Conservation (phyloP, 2,888 invertebrate genomes). For the Phlogophora meticulosa region DNA sequence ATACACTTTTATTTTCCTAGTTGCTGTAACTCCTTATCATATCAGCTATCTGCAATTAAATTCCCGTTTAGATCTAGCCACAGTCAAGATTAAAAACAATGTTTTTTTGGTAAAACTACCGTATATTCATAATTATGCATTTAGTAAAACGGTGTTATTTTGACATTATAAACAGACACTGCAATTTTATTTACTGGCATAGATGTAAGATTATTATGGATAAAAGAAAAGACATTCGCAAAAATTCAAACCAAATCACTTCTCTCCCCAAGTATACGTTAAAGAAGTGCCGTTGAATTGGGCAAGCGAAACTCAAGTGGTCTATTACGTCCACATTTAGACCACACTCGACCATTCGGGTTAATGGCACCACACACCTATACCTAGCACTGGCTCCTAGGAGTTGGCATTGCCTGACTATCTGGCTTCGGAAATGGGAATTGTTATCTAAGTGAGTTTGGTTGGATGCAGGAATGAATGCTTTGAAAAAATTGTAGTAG, state of each 20-base stretch:
- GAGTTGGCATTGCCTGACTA: conserved; percentile 40
- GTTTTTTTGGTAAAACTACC: no score
- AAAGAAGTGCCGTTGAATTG: conserved; percentile 87
- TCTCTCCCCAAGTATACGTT: conserved; percentile 70
- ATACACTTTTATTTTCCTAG: no score
- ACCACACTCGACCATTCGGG: conserved; percentile 85
- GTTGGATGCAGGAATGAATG: not conserved
- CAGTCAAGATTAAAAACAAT: no score
- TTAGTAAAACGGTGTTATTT: no score
- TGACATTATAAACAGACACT: no score
- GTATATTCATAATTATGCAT: no score
- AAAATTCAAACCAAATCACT: conserved; percentile 56
- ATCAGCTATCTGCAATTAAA: no score
- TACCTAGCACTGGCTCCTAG: conserved; percentile 53
- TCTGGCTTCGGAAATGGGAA: not conserved
- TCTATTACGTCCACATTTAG: conserved; percentile 86
- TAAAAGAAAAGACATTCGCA: conserved; percentile 22
- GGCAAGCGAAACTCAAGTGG: conserved; percentile 90
- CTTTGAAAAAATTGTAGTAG: not conserved
- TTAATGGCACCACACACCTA: conserved; percentile 80
- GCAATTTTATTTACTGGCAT: no score
- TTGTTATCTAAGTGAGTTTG: conserved; percentile 21
- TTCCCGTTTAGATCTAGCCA: no score
- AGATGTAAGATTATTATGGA: no score
- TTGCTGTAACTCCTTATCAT: no score